These are phyloP conservation scores for Hapalemur alaotrensis DNA, from an alignment of 2,797 vertebrate genomes.

Conservation along the genomic window DNA sequence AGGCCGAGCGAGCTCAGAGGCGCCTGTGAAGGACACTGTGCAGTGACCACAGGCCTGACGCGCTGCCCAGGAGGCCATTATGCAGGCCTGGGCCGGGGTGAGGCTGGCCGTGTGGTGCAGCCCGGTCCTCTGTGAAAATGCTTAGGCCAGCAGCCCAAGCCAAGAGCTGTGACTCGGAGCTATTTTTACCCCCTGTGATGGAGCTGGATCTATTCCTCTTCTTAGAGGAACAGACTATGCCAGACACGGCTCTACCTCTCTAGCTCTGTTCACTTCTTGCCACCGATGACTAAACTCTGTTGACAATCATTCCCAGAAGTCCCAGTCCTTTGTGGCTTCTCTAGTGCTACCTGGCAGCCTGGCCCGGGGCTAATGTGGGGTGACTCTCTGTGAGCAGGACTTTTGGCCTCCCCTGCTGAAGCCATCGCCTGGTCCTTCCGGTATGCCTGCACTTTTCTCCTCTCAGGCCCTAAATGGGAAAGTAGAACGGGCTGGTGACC, in stretches of 20 bases:
- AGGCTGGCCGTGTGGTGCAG: background rate
- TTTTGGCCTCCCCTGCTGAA: background rate
- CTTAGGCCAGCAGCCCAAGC: background rate
- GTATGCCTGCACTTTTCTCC: background rate
- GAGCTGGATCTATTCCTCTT: slow-evolving; percentile 19
- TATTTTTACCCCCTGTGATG: background rate
- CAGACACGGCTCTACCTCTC: background rate
- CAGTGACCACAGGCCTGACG: slow-evolving; percentile 11
- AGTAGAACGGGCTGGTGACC: background rate
- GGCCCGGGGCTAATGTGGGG: background rate
- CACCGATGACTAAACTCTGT: background rate
- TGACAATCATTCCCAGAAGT: background rate
- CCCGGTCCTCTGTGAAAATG: slow-evolving; percentile 17
- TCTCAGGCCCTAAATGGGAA: background rate
- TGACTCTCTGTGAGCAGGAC: background rate
- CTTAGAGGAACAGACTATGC: background rate
- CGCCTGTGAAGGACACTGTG: background rate
- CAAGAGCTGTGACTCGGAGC: slow-evolving; percentile 1
- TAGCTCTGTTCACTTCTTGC: background rate
- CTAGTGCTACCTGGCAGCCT: background rate
- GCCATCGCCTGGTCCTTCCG: background rate
- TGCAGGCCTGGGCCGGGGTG: fast-evolving
- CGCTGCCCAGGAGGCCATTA: slow-evolving; percentile 25
- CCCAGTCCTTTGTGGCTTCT: background rate
- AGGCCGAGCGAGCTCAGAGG: background rate